Conservation (phyloP, 35 echinoderm and acorn worm species). For the Patiria miniata region DNA sequence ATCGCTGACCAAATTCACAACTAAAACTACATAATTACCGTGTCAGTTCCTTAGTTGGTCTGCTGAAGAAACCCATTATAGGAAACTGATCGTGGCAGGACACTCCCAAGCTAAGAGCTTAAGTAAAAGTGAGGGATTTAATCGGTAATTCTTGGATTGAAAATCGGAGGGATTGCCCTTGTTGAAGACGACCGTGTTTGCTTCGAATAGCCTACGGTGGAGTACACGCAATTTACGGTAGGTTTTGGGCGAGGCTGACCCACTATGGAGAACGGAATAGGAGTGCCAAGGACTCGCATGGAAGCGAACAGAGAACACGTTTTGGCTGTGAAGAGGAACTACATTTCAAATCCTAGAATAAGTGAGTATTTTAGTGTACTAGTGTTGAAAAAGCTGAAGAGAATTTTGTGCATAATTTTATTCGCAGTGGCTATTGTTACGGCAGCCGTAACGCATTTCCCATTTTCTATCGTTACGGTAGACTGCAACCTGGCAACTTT, state of each 20-base stretch:
- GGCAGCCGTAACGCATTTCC: too few species aligned
- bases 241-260: neutral
- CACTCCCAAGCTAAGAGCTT: neutral
- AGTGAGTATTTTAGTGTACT: slow-evolving; percentile 66
- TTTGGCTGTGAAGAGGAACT: slow-evolving; percentile 88
- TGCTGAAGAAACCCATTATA: neutral
- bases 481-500: too few species aligned
- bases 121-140: neutral
- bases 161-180: neutral
- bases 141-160: neutral
- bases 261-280: slow-evolving; percentile 21
- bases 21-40: neutral
- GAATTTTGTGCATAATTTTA: too few species aligned
- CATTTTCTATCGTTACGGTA: too few species aligned
- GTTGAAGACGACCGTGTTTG: neutral
- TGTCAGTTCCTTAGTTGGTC: neutral
- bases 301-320: slow-evolving; percentile 84
- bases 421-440: too few species aligned
- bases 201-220: neutral
- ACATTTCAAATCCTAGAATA: slow-evolving; percentile 85
- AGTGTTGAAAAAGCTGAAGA: too few species aligned
- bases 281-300: slow-evolving; percentile 43
- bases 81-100: neutral
- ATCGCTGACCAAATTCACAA: slow-evolving; percentile 12
- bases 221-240: neutral